Percentiles rank a stretch among this genome's conserved stretches.
These are phyloP conservation scores for Magallana nippona DNA, from an alignment of 2,888 invertebrate genomes.

Conservation along the genomic window DNA sequence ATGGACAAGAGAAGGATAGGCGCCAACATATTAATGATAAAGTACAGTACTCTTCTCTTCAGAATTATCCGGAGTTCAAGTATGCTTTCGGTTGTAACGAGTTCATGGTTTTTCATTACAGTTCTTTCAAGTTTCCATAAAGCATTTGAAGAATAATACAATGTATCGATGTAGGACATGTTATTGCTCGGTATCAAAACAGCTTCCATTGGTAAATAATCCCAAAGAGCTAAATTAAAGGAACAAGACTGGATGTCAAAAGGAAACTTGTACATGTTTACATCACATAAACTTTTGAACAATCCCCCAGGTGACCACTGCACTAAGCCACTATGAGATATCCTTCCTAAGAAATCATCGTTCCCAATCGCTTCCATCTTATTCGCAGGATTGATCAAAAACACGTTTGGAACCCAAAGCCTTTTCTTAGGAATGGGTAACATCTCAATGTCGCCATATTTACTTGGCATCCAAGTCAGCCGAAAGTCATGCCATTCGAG, in stretches of 20 bases:
- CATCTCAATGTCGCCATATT: neutral
- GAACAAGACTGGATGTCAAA: conserved; percentile 30
- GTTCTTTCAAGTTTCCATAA: conserved; percentile 19
- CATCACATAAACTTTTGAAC: neutral
- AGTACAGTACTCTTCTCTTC: conserved; percentile 6
- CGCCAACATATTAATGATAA: neutral
- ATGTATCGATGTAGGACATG: neutral
- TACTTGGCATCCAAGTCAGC: neutral
- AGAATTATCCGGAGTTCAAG: neutral
- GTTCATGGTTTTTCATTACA: neutral
- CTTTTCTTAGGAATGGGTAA: neutral
- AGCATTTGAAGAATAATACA: neutral
- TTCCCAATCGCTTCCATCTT: conserved; percentile 13
- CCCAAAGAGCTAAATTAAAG: neutral
- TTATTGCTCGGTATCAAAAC: neutral
- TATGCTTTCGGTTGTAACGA: neutral
- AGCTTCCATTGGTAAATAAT: neutral
- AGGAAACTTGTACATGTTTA: conserved; percentile 24
- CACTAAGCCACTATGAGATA: neutral
- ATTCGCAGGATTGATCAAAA: conserved; percentile 12
- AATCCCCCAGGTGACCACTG: neutral
- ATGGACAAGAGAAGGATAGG: neutral
- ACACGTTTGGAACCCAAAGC: neutral
- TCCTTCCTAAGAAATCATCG: neutral
- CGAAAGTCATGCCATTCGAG: neutral